phyloP scores from a whole-genome alignment of 2,888 invertebrate genomes.

The Bedellia somnulentella region DNA sequence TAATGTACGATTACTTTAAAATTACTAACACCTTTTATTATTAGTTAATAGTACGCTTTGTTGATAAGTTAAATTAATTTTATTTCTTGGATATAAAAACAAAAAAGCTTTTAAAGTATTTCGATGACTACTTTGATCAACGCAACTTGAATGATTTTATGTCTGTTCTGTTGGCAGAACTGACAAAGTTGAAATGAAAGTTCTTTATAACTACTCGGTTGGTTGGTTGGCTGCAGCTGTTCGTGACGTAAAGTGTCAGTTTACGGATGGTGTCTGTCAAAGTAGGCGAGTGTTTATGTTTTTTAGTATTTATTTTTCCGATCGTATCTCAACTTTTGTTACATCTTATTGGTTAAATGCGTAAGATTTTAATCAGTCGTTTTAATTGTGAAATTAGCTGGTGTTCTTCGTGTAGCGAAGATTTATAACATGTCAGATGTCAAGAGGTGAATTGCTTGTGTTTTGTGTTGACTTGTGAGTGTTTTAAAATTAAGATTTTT shows the following conservation, averaged over 20 bases:
- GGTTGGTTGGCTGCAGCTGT: constrained; percentile 38
- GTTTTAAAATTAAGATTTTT: constrained; percentile 53
- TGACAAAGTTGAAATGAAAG: too few relatives aligned
- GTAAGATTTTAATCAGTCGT: constrained; percentile 32
- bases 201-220: too few relatives aligned
- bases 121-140: too few relatives aligned
- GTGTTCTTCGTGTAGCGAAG: constrained; percentile 27
- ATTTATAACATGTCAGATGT: constrained; percentile 50
- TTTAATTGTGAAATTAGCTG: constrained; percentile 32
- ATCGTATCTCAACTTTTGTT: constrained; percentile 53
- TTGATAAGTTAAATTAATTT: too few relatives aligned
- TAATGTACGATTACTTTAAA: too few relatives aligned
- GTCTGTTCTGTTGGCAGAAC: too few relatives aligned
- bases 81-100: too few relatives aligned
- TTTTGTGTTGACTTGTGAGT: constrained; percentile 50
- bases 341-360: constrained; percentile 50
- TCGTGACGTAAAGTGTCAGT: constrained; percentile 44
- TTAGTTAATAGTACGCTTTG: too few relatives aligned
- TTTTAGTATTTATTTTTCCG: constrained; percentile 56
- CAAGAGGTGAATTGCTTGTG: constrained; percentile 54
- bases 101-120: too few relatives aligned
- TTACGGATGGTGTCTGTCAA: constrained; percentile 50
- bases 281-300: constrained; percentile 58
- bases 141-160: too few relatives aligned
- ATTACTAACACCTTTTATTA: too few relatives aligned